A percentile compares a stretch with the other conserved stretches of the same genome.
Conservation (phyloP, 2,888 invertebrate species). For the Lasioglossum malachurum region DNA sequence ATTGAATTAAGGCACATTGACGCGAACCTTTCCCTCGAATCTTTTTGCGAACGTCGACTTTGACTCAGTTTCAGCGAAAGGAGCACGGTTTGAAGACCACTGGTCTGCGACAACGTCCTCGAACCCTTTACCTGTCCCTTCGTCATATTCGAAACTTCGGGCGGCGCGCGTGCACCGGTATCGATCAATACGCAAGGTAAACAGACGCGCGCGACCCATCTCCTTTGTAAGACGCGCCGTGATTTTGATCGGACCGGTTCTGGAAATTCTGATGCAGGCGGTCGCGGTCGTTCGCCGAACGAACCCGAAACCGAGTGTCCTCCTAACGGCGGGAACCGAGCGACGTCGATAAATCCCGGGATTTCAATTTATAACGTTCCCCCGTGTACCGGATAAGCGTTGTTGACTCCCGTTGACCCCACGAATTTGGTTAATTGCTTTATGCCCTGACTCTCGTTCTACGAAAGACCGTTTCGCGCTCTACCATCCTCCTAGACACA, state of each 20-base stretch:
- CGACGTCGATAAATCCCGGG: constrained; percentile 17
- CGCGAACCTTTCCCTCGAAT: not conserved
- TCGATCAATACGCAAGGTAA: not conserved
- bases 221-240: not conserved
- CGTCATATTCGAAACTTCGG: constrained; percentile 12
- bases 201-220: not conserved
- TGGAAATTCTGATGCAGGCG: not conserved
- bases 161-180: not conserved
- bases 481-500: not conserved
- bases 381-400: constrained; percentile 4
- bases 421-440: constrained; percentile 37
- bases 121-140: constrained; percentile 1
- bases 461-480: not conserved
- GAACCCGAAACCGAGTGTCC: not conserved
- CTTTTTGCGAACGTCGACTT: not conserved
- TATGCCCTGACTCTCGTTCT: not conserved
- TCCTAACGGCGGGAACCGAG: not conserved
- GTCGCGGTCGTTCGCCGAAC: not conserved
- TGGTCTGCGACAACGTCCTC: not conserved
- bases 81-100: not conserved
- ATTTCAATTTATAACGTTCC: constrained; percentile 16
- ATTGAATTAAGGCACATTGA: too few species aligned
- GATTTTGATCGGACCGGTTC: not conserved
- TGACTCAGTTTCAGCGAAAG: not conserved
- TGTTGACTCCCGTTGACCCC: constrained; percentile 18